Base-by-base conservation (phyloP, 2,888 invertebrate genomes). In the Tanypteryx hageni region DNA sequence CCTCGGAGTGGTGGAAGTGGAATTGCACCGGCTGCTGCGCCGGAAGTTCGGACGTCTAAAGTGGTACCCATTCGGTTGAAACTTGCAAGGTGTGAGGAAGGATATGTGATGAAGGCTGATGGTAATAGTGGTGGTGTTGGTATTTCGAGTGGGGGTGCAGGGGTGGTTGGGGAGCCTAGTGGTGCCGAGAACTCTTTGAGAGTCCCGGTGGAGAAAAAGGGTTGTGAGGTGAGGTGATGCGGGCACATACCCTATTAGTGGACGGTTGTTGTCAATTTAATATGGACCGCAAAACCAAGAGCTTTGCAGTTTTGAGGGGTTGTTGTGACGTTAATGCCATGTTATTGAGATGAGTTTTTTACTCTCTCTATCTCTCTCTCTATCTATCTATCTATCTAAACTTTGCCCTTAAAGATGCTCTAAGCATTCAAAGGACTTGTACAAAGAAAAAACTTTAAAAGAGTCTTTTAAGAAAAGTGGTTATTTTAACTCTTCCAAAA, bases 221-320 rank as follows among this genome's bases (percentile, higher is more conserved):
- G 97, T 96, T 97, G 97, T 96, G 97, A 97, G 96, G 98, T 98
- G 96, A 98, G 98, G 97, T 98, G 98, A 98, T 98, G 97, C 95
- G 95, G 95, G 94, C 84, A 92, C 89, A 92, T 93, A 83, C 92
- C 92, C 92, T 83, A 92, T 92, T 14, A 82, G 94, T 95, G 94
- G 94, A 94, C 94, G 93, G 94, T 94, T 93, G 93, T 93, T 94
- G 94, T 92, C 89, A 89, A 89, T 89, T 89, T 89, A 31, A 64
- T 64, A 64, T 64, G 89, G 89, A 89, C 64, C 44, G 89, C 61
- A 44, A 83, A 92, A 92, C 64, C 59, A 84, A 83, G 92, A 92
- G 82, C 92, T 92, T 82, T 83, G 82, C 84, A 83, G 83, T 92
- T 92, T 61, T 82, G 83, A 82, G 82, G 92, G 84, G 82, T 92